Percentiles rank a stretch among this genome's conserved stretches.
Conservation (phyloP, 2,113 vertebrate species). For the Phasianus colchicus region DNA sequence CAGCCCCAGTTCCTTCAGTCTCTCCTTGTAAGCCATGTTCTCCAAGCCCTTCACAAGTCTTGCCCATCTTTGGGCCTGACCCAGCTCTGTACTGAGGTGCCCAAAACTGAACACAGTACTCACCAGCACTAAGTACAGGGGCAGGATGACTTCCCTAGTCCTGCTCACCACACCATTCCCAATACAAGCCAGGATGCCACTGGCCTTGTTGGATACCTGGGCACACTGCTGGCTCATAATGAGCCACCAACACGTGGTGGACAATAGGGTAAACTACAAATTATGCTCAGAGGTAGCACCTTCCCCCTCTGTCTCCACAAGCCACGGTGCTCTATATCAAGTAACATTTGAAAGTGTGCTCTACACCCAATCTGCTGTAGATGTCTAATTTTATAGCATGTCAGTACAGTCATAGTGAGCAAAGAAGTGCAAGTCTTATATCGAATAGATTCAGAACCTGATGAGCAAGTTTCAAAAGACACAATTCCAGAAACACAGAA, state of each 20-base stretch:
- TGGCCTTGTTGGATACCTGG: no score
- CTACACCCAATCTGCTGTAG: not conserved
- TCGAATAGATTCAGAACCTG: not conserved
- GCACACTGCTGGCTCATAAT: no score
- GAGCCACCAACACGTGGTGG: not conserved
- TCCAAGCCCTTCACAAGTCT: no score
- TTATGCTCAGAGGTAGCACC: not conserved
- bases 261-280: not conserved
- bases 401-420: not conserved
- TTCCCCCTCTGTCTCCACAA: not conserved
- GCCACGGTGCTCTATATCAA: not conserved
- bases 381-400: not conserved
- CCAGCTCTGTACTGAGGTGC: no score
- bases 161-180: no score
- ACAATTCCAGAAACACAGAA: not conserved
- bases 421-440: not conserved
- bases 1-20: no score
- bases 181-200: no score
- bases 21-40: no score
- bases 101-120: no score
- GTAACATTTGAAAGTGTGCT: not conserved
- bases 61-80: no score
- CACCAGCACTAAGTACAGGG: no score
- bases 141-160: no score
- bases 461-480: not conserved